Evolutionary conservation across 1,140 invertebrate species (phyloP).

Genomic region (Agraylea sexmaculata): DNA sequence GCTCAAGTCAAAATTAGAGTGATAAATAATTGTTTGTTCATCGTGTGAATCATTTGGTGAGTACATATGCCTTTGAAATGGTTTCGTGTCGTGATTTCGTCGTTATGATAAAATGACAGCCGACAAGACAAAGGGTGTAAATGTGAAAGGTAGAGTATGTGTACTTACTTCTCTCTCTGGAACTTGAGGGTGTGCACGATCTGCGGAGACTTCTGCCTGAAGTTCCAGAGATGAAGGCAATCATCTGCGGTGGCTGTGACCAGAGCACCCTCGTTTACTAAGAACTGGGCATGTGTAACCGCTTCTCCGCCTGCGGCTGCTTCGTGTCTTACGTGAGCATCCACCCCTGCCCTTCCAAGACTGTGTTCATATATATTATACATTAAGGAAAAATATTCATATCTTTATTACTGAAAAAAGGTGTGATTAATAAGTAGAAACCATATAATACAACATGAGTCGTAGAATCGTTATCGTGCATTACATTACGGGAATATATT

Average conservation of each 20-base stretch:
- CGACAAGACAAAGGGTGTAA: not conserved
- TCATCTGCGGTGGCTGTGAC: constrained; percentile 92
- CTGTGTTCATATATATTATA: constrained; percentile 45
- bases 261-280: constrained; percentile 92
- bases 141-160: not conserved
- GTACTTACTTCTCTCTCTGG: constrained; percentile 81
- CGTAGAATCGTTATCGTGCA: no score
- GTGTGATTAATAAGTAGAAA: no score
- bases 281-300: constrained; percentile 83
- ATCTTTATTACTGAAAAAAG: no score
- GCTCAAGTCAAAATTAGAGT: no score
- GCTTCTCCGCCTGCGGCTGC: constrained; percentile 32
- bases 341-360: constrained; percentile 88
- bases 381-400: not conserved
- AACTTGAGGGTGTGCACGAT: constrained; percentile 94
- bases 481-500: no score
- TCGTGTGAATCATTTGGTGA: no score
- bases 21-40: no score
- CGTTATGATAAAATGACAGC: constrained; percentile 5
- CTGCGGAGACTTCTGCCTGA: constrained; percentile 88
- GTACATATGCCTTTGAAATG: no score
- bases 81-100: no score
- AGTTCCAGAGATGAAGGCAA: constrained; percentile 93
- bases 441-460: no score
- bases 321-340: constrained; percentile 84